Base-by-base conservation (phyloP, 1,140 invertebrate species). In the Scaptodrosophila lebanonensis region DNA sequence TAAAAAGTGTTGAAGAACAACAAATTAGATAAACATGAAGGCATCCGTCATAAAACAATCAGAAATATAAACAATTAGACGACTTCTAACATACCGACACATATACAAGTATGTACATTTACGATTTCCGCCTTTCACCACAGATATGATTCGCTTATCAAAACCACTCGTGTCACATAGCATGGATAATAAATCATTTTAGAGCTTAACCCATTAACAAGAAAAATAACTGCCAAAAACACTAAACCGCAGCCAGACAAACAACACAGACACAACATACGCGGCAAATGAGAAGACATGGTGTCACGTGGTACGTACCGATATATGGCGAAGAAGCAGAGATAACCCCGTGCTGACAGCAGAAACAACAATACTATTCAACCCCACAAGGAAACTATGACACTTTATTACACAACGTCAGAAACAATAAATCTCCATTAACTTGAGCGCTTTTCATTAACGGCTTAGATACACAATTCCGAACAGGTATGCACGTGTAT, bases 401-500 rank as follows among this genome's bases (percentile, higher is more conserved):
- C 63, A 43, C 13, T 62, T 62, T 54, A 66, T 66, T 20, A 49
- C 33, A 43, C 44, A 57, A 50, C 25, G 54, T 63, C 51, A 44
- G 47, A 72, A 77, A 72, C 68, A 72, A 77, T 79, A 77, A 77
- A 79, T 77, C 73, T 77, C 67, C 64, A 77, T 77, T 79, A 68
- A 42, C 67, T 61, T 79, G 67, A 79, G 67, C 73, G 56, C 58
- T 68, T 72, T 77, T 77, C 72, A 77, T 77, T 77, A 77, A 77
- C 72, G 67, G 60, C 64, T 77, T 76, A 77, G 50, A 39, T 47
- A 30, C 39, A 32, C 22, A n/a, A n/a, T n/a, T 27, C 20, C 16
- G 11, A 30, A 38, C 44, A 25, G 29, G 9, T 32, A 39, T 40
- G 47, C 33, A 73, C 44, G 49, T 8, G 22, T 8, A 47, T 51